Evolutionary conservation across 2,888 invertebrate genomes (phyloP).

Genomic region (Ariolimax columbianus): DNA sequence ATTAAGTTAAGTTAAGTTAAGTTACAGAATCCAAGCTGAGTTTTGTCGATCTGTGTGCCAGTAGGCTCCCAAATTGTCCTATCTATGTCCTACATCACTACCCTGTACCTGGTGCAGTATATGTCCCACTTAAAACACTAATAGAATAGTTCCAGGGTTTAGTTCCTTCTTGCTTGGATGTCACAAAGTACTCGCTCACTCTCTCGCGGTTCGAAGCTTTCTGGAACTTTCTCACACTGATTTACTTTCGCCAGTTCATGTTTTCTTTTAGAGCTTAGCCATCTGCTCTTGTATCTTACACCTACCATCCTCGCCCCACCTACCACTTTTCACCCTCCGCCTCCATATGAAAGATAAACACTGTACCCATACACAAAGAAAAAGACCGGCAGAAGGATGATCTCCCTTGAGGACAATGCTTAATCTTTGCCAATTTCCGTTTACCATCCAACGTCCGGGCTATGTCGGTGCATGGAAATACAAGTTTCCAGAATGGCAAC

Average conservation of each 20-base stretch:
- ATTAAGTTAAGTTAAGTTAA: too few relatives aligned
- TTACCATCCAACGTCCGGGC: background rate
- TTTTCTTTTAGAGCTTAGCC: background rate
- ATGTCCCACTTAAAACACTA: too few relatives aligned
- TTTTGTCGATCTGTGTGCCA: too few relatives aligned
- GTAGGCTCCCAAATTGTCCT: too few relatives aligned
- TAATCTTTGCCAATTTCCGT: background rate
- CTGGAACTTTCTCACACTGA: background rate
- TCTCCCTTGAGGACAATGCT: slow-evolving; percentile 6
- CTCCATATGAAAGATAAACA: background rate
- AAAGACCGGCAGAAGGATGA: background rate
- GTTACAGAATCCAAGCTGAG: too few relatives aligned
- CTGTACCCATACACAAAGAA: background rate
- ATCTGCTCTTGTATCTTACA: slow-evolving; percentile 1
- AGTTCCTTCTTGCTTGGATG: too few relatives aligned
- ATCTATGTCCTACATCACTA: too few relatives aligned
- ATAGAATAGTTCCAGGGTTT: too few relatives aligned
- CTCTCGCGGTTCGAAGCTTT: background rate
- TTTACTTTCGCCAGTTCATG: background rate
- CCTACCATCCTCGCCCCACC: background rate
- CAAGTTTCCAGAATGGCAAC: too few relatives aligned
- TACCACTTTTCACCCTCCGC: background rate
- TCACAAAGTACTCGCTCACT: background rate
- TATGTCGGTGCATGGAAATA: background rate
- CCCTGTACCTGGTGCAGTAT: too few relatives aligned